phyloP scores from a whole-genome alignment of 1,140 invertebrate species.

The Philotrypesis tridentata region DNA sequence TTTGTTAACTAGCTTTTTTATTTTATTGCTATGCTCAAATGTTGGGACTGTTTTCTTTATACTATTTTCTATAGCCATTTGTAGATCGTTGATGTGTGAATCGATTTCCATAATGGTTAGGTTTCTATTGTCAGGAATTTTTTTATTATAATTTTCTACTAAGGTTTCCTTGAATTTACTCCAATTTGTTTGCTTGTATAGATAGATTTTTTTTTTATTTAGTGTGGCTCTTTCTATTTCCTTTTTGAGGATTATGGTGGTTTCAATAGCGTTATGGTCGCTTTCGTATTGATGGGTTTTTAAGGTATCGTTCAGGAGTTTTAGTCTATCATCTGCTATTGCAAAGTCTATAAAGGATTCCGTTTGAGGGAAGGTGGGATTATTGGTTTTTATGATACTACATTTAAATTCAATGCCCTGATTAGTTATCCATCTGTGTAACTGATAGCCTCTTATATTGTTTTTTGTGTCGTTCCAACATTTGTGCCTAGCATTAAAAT shows the following conservation, averaged over 20 bases:
- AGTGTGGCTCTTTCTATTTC: background rate
- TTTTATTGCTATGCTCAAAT: background rate
- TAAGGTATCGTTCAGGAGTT: background rate
- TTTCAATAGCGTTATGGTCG: background rate
- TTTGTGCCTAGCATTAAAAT: too few relatives aligned
- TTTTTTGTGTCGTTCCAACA: too few relatives aligned
- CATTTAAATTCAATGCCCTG: background rate
- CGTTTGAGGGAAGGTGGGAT: background rate
- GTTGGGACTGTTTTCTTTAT: background rate
- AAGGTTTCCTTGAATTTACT: background rate
- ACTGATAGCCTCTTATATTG: background rate
- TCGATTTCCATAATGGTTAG: background rate
- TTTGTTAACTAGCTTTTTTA: background rate
- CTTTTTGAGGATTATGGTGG: background rate
- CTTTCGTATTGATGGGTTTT: background rate
- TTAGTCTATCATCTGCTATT: background rate
- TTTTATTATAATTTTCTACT: background rate
- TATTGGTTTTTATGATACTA: background rate
- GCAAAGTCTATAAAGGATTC: background rate
- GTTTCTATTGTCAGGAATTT: background rate
- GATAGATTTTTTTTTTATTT: background rate
- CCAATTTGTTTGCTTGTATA: background rate
- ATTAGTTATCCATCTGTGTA: background rate
- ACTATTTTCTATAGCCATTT: background rate
- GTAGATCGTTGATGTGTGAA: background rate